Evolutionary conservation across 2,888 invertebrate genomes (phyloP).

Genomic region (Brachycybe producta): DNA sequence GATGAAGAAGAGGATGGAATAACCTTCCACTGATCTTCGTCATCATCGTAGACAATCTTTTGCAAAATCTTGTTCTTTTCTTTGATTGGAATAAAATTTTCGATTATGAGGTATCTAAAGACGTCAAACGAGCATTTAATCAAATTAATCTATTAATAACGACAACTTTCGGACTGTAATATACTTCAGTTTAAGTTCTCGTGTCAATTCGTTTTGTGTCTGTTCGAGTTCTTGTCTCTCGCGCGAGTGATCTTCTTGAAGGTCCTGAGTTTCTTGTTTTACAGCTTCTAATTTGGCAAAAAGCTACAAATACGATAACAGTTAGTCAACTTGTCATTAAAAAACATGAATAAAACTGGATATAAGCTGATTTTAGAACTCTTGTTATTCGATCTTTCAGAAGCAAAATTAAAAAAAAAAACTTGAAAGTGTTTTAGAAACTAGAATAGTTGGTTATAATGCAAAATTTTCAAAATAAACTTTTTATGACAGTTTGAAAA

Average conservation of each 20-base stretch:
- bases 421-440: too few species aligned
- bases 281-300: constrained; percentile 63
- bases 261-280: constrained; percentile 65
- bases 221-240: constrained; percentile 86
- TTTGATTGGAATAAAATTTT: constrained; percentile 76
- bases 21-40: constrained; percentile 59
- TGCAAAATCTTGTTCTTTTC: constrained; percentile 60
- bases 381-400: too few species aligned
- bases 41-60: constrained; percentile 64
- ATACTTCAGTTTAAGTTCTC: constrained; percentile 75
- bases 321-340: constrained; percentile 4
- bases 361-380: not conserved
- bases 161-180: constrained; percentile 33
- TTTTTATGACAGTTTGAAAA: too few species aligned
- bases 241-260: constrained; percentile 73
- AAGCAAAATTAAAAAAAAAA: too few species aligned
- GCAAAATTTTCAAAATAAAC: too few species aligned
- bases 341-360: constrained; percentile 1
- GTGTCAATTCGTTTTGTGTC: constrained; percentile 76
- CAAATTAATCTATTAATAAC: not conserved
- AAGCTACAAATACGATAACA: constrained; percentile 38
- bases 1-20: constrained; percentile 24
- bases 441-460: too few species aligned
- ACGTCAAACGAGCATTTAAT: constrained; percentile 9
- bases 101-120: constrained; percentile 52